Evolutionary conservation across 2,797 vertebrate species (phyloP).

Genomic region (Myiotriccus ornatus): DNA sequence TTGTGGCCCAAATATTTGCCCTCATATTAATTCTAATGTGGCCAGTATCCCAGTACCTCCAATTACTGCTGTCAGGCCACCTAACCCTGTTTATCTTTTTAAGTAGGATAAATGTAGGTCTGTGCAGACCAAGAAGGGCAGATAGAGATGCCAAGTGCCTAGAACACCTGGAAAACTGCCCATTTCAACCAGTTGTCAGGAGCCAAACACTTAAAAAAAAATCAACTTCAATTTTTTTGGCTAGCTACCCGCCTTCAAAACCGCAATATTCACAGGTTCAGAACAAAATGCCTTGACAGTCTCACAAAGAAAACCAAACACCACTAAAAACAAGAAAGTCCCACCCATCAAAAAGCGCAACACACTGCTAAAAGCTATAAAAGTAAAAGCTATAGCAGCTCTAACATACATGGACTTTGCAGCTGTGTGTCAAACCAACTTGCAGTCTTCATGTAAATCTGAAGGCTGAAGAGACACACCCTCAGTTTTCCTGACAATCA

Average conservation of each 20-base stretch:
- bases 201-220: slow-evolving; percentile 5
- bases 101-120: not conserved
- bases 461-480: not conserved
- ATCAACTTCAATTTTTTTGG: not conserved
- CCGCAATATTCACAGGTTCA: not conserved
- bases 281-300: not conserved
- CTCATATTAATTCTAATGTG: not conserved
- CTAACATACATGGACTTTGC: not conserved
- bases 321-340: too few relatives aligned
- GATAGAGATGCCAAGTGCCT: not conserved
- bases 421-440: not conserved
- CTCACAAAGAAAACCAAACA: not conserved
- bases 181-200: not conserved
- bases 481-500: not conserved
- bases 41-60: not conserved
- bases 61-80: not conserved
- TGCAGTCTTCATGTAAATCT: not conserved
- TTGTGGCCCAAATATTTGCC: not conserved
- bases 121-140: not conserved
- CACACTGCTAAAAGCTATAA: not conserved
- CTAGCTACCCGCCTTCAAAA: not conserved
- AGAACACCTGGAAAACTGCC: slow-evolving; percentile 18
- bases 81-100: not conserved
- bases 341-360: not conserved
- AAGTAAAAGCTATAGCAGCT: not conserved